Conservation (phyloP, 2,797 vertebrate species). For the Capromys pilorides region DNA sequence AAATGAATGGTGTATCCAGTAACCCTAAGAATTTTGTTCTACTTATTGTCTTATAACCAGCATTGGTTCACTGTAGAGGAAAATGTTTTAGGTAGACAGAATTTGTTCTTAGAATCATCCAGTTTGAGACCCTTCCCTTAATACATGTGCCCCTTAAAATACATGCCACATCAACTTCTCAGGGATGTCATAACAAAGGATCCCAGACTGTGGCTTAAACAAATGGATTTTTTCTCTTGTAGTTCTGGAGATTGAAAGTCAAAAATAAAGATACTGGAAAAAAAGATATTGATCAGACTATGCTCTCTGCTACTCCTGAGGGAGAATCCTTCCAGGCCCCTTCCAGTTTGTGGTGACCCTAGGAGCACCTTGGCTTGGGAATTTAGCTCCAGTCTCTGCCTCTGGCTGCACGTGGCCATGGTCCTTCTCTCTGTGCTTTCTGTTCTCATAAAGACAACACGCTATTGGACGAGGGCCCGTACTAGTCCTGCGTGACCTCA, state of each 20-base stretch:
- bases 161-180: background rate
- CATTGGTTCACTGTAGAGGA: background rate
- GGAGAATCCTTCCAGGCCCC: background rate
- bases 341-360: background rate
- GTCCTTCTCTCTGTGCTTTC: background rate
- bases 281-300: background rate
- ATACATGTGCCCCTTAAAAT: background rate
- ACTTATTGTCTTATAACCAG: background rate
- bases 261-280: background rate
- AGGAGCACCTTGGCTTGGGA: background rate
- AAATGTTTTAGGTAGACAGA: background rate
- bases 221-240: background rate
- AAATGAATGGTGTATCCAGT: background rate
- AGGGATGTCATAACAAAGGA: background rate
- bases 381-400: background rate
- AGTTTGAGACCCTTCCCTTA: background rate
- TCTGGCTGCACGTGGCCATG: background rate
- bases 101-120: background rate
- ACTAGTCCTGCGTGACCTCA: background rate
- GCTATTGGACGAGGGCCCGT: background rate
- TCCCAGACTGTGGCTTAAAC: background rate
- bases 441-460: background rate
- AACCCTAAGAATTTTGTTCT: conserved; percentile 17
- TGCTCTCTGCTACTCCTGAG: background rate
- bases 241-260: background rate